These are phyloP conservation scores for Phyllotreta cruciferae DNA, from an alignment of 2,888 invertebrate species.

Conservation along the genomic window DNA sequence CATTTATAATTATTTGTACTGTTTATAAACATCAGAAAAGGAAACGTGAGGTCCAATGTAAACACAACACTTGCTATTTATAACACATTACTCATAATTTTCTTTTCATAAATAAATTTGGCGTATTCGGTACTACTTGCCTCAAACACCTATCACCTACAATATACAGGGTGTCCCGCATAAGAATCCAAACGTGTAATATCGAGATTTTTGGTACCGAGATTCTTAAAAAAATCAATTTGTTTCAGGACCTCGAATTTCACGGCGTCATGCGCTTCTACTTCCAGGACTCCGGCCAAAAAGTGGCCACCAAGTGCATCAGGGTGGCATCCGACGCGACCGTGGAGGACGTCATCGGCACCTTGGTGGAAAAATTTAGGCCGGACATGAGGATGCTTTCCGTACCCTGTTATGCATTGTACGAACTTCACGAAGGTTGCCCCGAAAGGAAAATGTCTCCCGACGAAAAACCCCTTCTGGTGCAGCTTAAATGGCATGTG, in stretches of 20 bases:
- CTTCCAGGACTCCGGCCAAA: conserved; percentile 98
- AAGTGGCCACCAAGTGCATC: conserved; percentile 98
- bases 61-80: conserved; percentile 21
- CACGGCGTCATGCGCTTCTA: conserved; percentile 99
- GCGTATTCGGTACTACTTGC: conserved; percentile 2
- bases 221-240: conserved; percentile 24
- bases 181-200: no score
- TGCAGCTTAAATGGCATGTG: conserved; percentile 99
- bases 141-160: background rate
- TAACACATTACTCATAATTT: conserved; percentile 6
- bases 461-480: conserved; percentile 93
- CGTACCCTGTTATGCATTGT: conserved; percentile 76
- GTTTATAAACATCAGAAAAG: conserved; percentile 21
- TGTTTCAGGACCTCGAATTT: conserved; percentile 91
- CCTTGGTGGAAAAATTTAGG: conserved; percentile 97
- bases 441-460: conserved; percentile 87
- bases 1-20: conserved; percentile 25
- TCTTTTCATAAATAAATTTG: conserved; percentile 13
- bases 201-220: no score
- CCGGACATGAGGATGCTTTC: conserved; percentile 98
- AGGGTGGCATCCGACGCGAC: conserved; percentile 97
- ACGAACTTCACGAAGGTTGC: conserved; percentile 73
- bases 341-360: conserved; percentile 94
- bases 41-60: conserved; percentile 24
- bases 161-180: no score